phyloP scores from a whole-genome alignment of 2,113 vertebrate genomes.

The Lepus americanus region DNA sequence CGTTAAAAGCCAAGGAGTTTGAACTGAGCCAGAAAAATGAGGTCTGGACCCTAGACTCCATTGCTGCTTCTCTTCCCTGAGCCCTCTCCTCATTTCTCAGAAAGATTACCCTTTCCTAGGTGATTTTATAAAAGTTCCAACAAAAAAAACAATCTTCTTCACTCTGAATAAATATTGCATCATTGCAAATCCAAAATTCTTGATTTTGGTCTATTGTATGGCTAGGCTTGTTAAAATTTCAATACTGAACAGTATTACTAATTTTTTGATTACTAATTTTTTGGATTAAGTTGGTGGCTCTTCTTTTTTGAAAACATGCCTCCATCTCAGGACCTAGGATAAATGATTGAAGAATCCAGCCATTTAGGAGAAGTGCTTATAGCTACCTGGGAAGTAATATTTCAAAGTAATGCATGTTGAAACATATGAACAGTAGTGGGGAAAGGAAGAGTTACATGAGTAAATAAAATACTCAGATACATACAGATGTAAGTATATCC shows the following conservation, averaged over 20 bases:
- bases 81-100: not conserved
- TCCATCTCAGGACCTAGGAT: not conserved
- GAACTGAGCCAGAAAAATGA: not conserved
- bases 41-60: not conserved
- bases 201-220: not conserved
- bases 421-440: not conserved
- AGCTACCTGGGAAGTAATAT: not conserved
- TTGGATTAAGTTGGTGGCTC: not conserved
- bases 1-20: not conserved
- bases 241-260: not conserved
- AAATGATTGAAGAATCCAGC: not conserved
- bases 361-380: not conserved
- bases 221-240: not conserved
- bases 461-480: not conserved
- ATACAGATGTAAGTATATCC: not conserved
- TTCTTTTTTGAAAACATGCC: not conserved
- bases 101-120: not conserved
- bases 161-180: not conserved
- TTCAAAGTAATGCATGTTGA: not conserved
- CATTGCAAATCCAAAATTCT: not conserved
- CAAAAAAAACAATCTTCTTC: not conserved
- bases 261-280: not conserved
- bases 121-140: not conserved
- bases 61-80: not conserved
- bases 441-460: not conserved